Percentiles rank a stretch among this genome's conserved stretches.
Evolutionary conservation across 2,113 vertebrate genomes (phyloP).

Genomic region (Pongo pygmaeus): DNA sequence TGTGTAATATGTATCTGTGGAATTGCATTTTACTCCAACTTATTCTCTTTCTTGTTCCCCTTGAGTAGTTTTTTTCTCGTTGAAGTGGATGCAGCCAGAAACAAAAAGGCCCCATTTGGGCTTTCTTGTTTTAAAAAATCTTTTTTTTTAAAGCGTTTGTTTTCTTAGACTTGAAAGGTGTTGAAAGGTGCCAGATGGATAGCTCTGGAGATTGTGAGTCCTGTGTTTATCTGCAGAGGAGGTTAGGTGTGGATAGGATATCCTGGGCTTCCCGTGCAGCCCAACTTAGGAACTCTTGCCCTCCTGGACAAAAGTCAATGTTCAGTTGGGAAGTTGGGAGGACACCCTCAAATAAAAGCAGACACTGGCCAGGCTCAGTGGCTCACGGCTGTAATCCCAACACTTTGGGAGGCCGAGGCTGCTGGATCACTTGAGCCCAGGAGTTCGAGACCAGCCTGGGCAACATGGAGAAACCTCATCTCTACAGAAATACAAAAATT

Average conservation of each 20-base stretch:
- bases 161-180: conserved; percentile 60
- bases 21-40: not conserved
- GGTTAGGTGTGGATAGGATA: conserved; percentile 14
- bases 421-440: no score
- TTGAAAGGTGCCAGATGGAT: conserved; percentile 59
- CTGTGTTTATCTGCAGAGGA: conserved; percentile 51
- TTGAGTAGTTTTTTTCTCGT: not conserved
- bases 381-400: no score
- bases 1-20: not conserved
- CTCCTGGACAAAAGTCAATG: not conserved
- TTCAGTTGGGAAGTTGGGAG: not conserved
- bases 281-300: not conserved
- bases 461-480: no score
- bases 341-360: conserved; percentile 24
- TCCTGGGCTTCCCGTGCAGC: not conserved
- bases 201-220: not conserved
- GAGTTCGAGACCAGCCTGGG: no score
- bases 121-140: conserved; percentile 54
- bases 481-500: no score
- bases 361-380: no score
- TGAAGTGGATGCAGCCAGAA: conserved; percentile 24
- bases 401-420: no score
- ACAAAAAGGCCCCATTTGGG: conserved; percentile 16
- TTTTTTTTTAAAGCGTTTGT: conserved; percentile 44
- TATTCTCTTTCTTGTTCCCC: not conserved